Base-by-base conservation (phyloP, 2,888 invertebrate species). In the Andrena dorsata region DNA sequence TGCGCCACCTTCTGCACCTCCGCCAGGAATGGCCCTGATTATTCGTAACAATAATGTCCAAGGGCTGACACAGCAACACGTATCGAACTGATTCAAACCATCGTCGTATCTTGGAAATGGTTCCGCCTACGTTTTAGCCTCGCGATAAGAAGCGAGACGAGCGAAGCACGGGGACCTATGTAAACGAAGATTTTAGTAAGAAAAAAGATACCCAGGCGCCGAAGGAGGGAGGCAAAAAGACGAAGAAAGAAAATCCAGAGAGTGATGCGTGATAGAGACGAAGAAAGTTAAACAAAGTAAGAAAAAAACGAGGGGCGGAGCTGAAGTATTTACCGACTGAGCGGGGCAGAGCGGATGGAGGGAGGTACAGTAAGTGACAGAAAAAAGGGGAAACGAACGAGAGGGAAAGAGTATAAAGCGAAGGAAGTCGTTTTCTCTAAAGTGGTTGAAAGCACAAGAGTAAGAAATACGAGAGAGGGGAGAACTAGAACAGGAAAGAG, bases 381-480 rank as follows among this genome's bases (percentile, higher is more conserved):
- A 80, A 41, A 71, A 68, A 80, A 73, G 63, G 26, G 63, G 70
- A 72, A 64, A 41, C 28, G 71, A 63, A 51, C 66, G 61, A 79
- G 66, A 69, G 47, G 68, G 53, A 56, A 68, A 56, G 49, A 64
- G 73, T 41, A 47, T 32, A 32, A 65, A 30, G 41, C 77, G 49
- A 28, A 65, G 41, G 35, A 76, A 77, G 60, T 53, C 30, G 65
- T 65, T 78, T 65, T 66, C 60, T 32, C 23, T 61, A 49, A 68
- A 71, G 41, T 80, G 64, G 80, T 64, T 70, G 73, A 69, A 79
- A 70, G 65, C 63, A 20, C 47, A 20, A 13, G 47, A 47, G 60
- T 20, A 73, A 75, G 65, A 68, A 65, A 76, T 63, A 75, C 51
- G 77, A 66, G 51, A 41, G 60, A 60, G 10, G 30, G 28, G 30